Conservation (phyloP, 2,888 invertebrate genomes). For the Nudaria mundana region DNA sequence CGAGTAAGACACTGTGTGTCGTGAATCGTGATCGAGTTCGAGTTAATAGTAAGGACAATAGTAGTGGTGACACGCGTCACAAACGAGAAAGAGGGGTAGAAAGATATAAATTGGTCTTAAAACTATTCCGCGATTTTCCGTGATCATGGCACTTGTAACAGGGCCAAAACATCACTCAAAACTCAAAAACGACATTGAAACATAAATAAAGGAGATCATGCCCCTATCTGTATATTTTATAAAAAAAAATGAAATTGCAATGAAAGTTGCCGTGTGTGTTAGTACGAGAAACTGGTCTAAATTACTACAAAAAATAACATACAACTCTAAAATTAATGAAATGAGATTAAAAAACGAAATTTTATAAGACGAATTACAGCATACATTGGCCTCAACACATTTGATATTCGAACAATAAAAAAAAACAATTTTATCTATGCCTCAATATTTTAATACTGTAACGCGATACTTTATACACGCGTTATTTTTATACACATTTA, state of each 20-base stretch:
- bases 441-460: slow-evolving; percentile 68
- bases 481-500: no score
- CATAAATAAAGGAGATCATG: no score
- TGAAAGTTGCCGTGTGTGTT: slow-evolving; percentile 7
- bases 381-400: slow-evolving; percentile 11
- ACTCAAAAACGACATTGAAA: no score
- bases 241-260: background rate
- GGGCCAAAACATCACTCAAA: no score
- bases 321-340: slow-evolving; percentile 32
- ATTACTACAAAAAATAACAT: slow-evolving; percentile 36
- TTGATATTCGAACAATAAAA: slow-evolving; percentile 7
- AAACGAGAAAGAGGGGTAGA: no score
- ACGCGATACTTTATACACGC: slow-evolving; percentile 32
- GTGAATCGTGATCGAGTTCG: no score
- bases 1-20: no score
- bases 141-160: no score
- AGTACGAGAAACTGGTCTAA: slow-evolving; percentile 28
- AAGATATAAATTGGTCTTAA: no score
- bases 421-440: slow-evolving; percentile 30
- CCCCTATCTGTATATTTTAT: background rate
- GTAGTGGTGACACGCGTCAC: no score
- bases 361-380: slow-evolving; percentile 14
- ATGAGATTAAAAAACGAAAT: slow-evolving; percentile 37
- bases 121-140: no score
- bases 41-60: no score